A percentile compares a stretch with the other conserved stretches of the same genome.
These are phyloP conservation scores for Morone saxatilis DNA, from an alignment of 2,113 vertebrate genomes.

Conservation along the genomic window DNA sequence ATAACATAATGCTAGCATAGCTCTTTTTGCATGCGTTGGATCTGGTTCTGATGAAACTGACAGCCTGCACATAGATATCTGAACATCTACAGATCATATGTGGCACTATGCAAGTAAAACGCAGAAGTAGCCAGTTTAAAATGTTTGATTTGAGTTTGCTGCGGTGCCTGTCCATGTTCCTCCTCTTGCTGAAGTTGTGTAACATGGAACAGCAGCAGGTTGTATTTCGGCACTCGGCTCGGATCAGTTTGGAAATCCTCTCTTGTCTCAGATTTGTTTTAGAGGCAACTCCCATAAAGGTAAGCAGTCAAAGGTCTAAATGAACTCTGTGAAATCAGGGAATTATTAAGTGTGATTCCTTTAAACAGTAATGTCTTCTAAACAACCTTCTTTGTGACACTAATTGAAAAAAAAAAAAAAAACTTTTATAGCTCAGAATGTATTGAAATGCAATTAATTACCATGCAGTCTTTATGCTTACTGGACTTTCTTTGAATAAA, in stretches of 20 bases:
- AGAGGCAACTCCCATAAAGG: constrained; percentile 50
- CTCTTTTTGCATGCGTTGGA: constrained; percentile 64
- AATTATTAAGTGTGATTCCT: constrained; percentile 84
- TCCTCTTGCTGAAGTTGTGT: constrained; percentile 21
- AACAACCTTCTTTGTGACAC: constrained; percentile 83
- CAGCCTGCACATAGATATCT: constrained; percentile 38
- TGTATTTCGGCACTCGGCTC: constrained; percentile 34
- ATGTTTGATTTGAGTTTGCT: constrained; percentile 51
- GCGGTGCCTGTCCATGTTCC: constrained; percentile 53
- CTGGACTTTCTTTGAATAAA: constrained; percentile 87
- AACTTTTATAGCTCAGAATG: constrained; percentile 89
- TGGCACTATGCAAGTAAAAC: constrained; percentile 60
- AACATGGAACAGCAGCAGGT: constrained; percentile 29
- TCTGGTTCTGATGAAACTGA: constrained; percentile 46
- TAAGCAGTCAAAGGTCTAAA: constrained; percentile 74
- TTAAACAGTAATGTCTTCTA: constrained; percentile 83
- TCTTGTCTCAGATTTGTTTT: constrained; percentile 46
- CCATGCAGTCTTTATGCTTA: constrained; percentile 88
- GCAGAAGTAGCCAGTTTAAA: constrained; percentile 31
- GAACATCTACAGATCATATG: constrained; percentile 67
- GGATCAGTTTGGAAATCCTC: constrained; percentile 24
- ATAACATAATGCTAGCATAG: constrained; percentile 42
- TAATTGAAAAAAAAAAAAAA: constrained; percentile 77
- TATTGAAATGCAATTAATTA: constrained; percentile 86
- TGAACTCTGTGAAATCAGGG: constrained; percentile 87